These are phyloP conservation scores for Hypomecis atomaria DNA, from an alignment of 2,888 invertebrate species.

Conservation along the genomic window DNA sequence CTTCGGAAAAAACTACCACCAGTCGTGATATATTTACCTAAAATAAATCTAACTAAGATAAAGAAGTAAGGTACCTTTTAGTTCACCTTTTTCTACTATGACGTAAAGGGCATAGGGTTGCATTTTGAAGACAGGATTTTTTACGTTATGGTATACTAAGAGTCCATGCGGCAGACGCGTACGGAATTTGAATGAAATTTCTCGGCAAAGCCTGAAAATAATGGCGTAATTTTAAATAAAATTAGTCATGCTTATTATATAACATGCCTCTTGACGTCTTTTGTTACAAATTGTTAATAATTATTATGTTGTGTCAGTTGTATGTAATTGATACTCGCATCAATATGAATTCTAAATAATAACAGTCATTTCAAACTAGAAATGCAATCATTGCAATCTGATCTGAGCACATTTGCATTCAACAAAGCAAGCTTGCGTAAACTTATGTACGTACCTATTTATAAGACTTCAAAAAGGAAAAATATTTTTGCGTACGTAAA, in stretches of 20 bases:
- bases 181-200: constrained; percentile 95
- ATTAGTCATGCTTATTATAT: not conserved
- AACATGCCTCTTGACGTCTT: not conserved
- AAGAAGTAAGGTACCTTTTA: constrained; percentile 84
- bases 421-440: too few relatives aligned
- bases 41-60: not conserved
- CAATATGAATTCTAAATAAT: too few relatives aligned
- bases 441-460: too few relatives aligned
- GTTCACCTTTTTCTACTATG: constrained; percentile 95
- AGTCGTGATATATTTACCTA: not conserved
- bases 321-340: too few relatives aligned
- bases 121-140: constrained; percentile 92
- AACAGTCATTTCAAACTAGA: too few relatives aligned
- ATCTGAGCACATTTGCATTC: too few relatives aligned
- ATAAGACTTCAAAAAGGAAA: too few relatives aligned
- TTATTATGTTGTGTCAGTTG: too few relatives aligned
- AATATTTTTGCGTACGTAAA: too few relatives aligned
- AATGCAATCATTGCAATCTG: too few relatives aligned
- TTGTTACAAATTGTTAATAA: too few relatives aligned
- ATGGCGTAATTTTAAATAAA: not conserved
- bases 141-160: constrained; percentile 95
- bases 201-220: constrained; percentile 89
- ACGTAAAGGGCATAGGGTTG: constrained; percentile 96
- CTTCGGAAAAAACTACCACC: not conserved
- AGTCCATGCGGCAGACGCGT: constrained; percentile 95